Base-by-base conservation (phyloP, 2,113 vertebrate genomes). In the Siphamia tubifer region DNA sequence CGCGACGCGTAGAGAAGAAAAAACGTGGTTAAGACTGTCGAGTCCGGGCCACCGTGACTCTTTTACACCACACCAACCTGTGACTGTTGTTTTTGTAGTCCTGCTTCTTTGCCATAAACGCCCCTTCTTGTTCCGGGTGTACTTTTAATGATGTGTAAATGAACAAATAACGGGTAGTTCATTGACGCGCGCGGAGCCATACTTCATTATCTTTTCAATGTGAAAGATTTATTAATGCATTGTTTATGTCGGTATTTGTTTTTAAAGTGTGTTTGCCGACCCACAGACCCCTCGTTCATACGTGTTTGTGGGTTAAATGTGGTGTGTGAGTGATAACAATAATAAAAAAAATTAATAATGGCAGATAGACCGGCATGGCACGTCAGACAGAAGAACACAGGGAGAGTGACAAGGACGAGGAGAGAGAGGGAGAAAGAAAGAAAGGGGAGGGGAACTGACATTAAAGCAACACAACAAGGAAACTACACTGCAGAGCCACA, bases 391-490 rank as follows among this genome's bases (percentile, higher is more conserved):
- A 68, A 49, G 52, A 60, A 68, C 40, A 69, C 65, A 38, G 65
- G 65, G 63, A 83, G 84, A 84, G 77, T 85, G 90, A 92, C 86
- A 90, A 86, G 79, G 90, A 86, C 84, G 83, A 64, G 60, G 73
- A 83, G 76, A 82, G 76, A 30, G 62, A 77, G n/a, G n/a, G n/a
- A n/a, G n/a, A n/a, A n/a, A n/a, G 86, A 79, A 79, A 85, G 86
- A 89, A 90, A 90, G 84, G 87, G 90, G 87, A 90, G 87, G 91
- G 85, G 82, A 87, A 55, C 67, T 86, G 86, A 89, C 86, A 90
- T 90, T 89, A 90, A 89, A 90, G 88, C 83, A 90, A 86, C 88
- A 91, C 87, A 91, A 92, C 90, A 88, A 92, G 91, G 91, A 92
- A 93, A 91, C 87, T 77, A 74, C 75, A 76, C 85, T 24, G 88